A percentile compares a stretch with the other conserved stretches of the same genome.
Evolutionary conservation across 2,888 invertebrate species (phyloP).

Genomic region (Eupithecia exiguata): DNA sequence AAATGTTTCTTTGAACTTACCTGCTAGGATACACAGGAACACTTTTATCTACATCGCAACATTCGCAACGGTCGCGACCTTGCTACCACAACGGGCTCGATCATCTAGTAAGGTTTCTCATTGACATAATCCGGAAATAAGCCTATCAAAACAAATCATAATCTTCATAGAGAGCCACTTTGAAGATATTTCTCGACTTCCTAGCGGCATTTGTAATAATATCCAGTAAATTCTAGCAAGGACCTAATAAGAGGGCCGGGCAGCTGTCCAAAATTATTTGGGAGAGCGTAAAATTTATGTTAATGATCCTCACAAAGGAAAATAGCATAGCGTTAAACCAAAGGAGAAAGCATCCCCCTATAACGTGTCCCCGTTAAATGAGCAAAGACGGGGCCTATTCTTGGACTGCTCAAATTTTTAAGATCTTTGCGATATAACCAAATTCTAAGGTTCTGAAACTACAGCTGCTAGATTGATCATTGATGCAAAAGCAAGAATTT

Average conservation of each 20-base stretch:
- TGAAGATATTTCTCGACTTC: constrained; percentile 39
- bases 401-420: constrained; percentile 46
- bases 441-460: background rate
- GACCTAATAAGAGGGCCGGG: constrained; percentile 68
- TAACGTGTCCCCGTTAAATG: constrained; percentile 70
- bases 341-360: constrained; percentile 66
- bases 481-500: background rate
- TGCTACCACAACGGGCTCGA: background rate
- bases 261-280: constrained; percentile 72
- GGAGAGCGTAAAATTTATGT: constrained; percentile 77
- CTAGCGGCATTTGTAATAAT: constrained; percentile 62
- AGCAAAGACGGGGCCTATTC: constrained; percentile 55
- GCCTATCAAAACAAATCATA: background rate
- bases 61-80: background rate
- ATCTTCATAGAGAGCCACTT: background rate
- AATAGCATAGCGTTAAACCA: constrained; percentile 71
- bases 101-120: background rate
- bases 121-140: background rate
- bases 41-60: background rate
- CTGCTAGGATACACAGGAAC: background rate
- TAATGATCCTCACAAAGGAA: constrained; percentile 70
- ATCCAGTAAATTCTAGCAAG: constrained; percentile 65
- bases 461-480: background rate
- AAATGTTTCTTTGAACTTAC: constrained; percentile 3
- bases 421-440: background rate